Evolutionary conservation across 1,140 invertebrate genomes (phyloP), one percentile per base, ranked within the genome.

Genomic region (Physella acuta): DNA sequence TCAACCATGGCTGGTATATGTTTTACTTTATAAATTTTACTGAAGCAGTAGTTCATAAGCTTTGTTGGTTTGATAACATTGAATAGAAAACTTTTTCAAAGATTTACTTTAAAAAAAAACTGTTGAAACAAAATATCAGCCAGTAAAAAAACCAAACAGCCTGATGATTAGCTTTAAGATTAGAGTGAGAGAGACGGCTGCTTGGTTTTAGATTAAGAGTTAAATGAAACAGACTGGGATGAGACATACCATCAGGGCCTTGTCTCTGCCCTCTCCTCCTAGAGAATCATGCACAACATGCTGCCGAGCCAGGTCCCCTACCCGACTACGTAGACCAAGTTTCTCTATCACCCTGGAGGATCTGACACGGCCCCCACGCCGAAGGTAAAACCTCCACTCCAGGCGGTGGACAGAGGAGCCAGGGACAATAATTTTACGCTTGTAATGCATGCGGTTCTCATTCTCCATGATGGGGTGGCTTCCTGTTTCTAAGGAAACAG

Each of bases 401-500:
- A 98, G 93, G 69, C 93, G 88, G 80, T 97, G 97, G 0, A 94
- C 92, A 30, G 96, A 85, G 79, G 96, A 71, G 44, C 77, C 76
- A 14, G 82, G 80, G 11, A 79, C 92, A 49, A 95, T 86, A 90
- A 96, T 93, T 86, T 95, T 93, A 17, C 94, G 92, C 86, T 95
- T 94, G 0, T 95, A 92, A 1, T 93, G 93, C 74, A 96, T 86
- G 2, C 92, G 90, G 0, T 93, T 91, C 85, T 95, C 92, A 31
- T 79, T 81, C 66, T 79, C 81, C 34, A 96, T 85, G 2, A 95
- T 83, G 0, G 93, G 93, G 86, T 96, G 94, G 53, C 93, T 90
- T 0, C 92, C 91, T 11, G 91, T 90, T 3, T 86, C 82, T 75
- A 86, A 76, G 66, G 83, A 80, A 52, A 85, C 77, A 3, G 81